Evolutionary conservation across 2,888 invertebrate species (phyloP).

Genomic region (Galeruca laticollis): DNA sequence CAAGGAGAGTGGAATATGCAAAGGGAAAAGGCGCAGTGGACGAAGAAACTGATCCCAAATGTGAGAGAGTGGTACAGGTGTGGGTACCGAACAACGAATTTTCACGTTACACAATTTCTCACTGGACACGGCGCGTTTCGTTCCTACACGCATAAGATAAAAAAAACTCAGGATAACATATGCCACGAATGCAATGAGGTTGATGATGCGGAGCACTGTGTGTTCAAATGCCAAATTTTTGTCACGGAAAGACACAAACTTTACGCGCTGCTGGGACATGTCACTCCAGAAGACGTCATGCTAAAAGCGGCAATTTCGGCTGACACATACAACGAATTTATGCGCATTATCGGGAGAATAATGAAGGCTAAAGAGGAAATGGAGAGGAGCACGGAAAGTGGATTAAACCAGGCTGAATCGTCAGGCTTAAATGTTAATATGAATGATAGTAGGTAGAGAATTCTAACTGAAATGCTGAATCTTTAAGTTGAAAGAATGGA

Average conservation of each 20-base stretch:
- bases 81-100: slow-evolving; percentile 17
- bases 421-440: no score
- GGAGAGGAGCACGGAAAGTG: background rate
- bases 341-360: background rate
- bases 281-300: background rate
- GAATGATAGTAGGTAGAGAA: no score
- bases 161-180: background rate
- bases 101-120: slow-evolving; percentile 15
- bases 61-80: slow-evolving; percentile 14
- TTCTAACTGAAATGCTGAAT: no score
- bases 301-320: background rate
- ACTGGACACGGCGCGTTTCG: slow-evolving; percentile 22
- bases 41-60: slow-evolving; percentile 6
- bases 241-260: background rate
- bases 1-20: background rate
- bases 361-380: background rate
- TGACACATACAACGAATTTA: background rate
- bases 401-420: background rate
- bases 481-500: no score
- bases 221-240: background rate
- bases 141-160: background rate
- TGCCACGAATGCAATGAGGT: background rate
- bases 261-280: background rate
- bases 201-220: slow-evolving; percentile 1
- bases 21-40: slow-evolving; percentile 10